phyloP scores from a whole-genome alignment of 2,113 vertebrate genomes.

The Microcebus griseorufus region DNA sequence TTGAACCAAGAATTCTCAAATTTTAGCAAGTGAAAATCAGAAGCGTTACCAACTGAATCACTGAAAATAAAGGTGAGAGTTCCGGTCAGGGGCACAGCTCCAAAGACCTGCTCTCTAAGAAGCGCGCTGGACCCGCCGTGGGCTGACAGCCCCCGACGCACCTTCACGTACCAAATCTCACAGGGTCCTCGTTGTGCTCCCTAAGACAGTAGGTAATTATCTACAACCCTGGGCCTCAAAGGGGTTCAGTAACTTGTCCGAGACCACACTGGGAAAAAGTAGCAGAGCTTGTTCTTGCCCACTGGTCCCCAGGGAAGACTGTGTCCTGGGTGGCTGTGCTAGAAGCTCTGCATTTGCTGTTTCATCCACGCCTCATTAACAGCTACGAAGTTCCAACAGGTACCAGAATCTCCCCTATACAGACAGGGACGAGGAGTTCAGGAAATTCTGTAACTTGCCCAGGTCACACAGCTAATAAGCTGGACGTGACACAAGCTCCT shows the following conservation, averaged over 20 bases:
- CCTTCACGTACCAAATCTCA: background rate
- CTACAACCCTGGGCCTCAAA: background rate
- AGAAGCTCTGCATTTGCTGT: fast-evolving
- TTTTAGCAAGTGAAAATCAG: background rate
- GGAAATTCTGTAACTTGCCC: background rate
- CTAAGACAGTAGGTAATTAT: too few species aligned
- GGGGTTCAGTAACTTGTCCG: fast-evolving
- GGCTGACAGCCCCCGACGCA: fast-evolving
- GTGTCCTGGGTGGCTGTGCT: fast-evolving
- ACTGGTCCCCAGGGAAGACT: background rate
- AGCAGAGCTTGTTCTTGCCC: fast-evolving
- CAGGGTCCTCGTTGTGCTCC: fast-evolving
- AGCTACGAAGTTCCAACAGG: fast-evolving
- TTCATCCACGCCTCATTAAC: background rate
- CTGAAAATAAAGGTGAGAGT: background rate
- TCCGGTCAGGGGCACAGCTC: background rate
- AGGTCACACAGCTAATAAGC: background rate
- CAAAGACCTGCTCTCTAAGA: background rate
- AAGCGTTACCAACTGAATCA: background rate
- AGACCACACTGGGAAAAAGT: background rate
- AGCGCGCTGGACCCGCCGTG: background rate
- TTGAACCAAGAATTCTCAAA: background rate
- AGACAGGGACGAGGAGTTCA: background rate
- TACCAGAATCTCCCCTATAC: background rate
- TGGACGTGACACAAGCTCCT: background rate